Percentiles rank a stretch among this genome's conserved stretches.
Conservation (phyloP, 2,888 invertebrate genomes). For the Hoplodrina blanda region DNA sequence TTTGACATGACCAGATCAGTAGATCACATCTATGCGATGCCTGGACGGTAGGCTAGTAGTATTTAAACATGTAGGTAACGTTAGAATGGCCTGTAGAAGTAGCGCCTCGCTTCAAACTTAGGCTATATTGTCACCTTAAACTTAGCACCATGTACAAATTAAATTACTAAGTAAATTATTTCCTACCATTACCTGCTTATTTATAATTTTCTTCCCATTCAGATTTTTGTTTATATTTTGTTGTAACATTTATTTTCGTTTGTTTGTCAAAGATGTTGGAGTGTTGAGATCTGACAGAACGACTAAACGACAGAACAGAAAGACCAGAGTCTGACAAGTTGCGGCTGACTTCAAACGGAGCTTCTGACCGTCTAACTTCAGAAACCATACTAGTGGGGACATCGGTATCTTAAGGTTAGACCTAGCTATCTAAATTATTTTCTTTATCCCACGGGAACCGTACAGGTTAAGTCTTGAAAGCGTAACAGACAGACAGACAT, state of each 20-base stretch:
- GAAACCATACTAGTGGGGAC: constrained; percentile 56
- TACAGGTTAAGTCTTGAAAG: no score
- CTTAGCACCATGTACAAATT: neutral
- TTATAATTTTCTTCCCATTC: neutral
- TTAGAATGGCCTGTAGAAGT: neutral
- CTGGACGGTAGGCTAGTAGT: no score
- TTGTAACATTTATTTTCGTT: constrained; percentile 22
- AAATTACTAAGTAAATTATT: neutral
- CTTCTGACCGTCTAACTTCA: constrained; percentile 43
- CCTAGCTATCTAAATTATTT: constrained; percentile 15
- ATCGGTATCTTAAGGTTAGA: constrained; percentile 59
- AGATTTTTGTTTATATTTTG: neutral
- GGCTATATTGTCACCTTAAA: neutral
- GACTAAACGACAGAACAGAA: constrained; percentile 32
- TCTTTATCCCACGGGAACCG: no score
- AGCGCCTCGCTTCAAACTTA: neutral
- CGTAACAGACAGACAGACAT: no score
- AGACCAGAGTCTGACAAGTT: constrained; percentile 25
- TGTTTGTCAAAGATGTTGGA: constrained; percentile 57
- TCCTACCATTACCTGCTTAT: neutral
- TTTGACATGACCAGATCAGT: no score
- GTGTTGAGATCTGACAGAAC: constrained; percentile 49
- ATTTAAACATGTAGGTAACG: no score
- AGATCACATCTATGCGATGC: no score
- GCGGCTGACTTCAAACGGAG: constrained; percentile 50